A percentile compares a stretch with the other conserved stretches of the same genome.
Evolutionary conservation across 2,113 vertebrate genomes (phyloP).

Genomic region (Brienomyrus longianalis): DNA sequence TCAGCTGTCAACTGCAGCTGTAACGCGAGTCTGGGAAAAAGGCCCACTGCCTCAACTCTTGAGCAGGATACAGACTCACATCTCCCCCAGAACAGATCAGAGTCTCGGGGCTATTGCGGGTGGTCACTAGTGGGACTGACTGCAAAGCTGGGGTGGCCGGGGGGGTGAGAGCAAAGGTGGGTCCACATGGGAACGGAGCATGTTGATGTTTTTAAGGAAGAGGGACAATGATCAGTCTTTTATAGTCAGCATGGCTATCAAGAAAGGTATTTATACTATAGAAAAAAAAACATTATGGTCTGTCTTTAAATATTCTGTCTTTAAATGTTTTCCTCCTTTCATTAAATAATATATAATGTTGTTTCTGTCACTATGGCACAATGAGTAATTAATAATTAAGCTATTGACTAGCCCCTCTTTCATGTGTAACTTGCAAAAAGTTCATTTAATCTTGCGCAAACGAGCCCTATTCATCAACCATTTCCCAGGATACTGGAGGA

Average conservation of each 20-base stretch:
- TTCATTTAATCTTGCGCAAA: not conserved
- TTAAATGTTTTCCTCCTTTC: not conserved
- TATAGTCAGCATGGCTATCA: not conserved
- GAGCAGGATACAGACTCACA: not conserved
- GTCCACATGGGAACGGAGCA: not conserved
- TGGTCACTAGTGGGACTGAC: not conserved
- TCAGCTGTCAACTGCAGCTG: not conserved
- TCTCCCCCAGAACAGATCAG: not conserved
- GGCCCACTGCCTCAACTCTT: not conserved
- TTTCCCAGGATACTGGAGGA: slow-evolving; percentile 2
- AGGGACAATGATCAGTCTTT: not conserved
- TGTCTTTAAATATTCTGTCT: not conserved
- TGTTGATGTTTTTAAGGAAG: not conserved
- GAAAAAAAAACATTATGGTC: not conserved
- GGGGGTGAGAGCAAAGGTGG: not conserved
- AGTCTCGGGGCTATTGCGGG: not conserved
- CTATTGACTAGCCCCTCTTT: not conserved
- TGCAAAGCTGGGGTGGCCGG: not conserved
- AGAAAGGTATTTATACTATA: not conserved
- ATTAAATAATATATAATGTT: not conserved
- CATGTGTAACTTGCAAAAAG: not conserved
- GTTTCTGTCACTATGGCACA: not conserved
- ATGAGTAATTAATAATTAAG: not conserved
- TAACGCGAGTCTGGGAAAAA: not conserved
- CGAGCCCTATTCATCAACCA: not conserved